A percentile compares a stretch with the other conserved stretches of the same genome.
phyloP scores from a whole-genome alignment of 1,140 invertebrate species.

The Linepithema humile region DNA sequence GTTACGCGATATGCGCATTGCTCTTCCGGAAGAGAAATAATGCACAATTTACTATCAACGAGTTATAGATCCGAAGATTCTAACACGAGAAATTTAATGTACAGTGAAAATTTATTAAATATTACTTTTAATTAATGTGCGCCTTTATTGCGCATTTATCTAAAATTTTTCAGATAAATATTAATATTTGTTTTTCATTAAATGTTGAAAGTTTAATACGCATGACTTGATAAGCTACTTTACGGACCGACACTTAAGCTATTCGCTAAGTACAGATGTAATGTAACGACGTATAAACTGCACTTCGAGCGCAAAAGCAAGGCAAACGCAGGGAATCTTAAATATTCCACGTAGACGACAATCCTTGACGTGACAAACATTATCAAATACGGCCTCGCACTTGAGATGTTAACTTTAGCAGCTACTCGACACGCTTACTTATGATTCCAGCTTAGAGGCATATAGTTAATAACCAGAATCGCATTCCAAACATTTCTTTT shows the following conservation, averaged over 20 bases:
- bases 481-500: not conserved
- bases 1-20: not conserved
- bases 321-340: constrained; percentile 40
- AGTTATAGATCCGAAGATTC: not conserved
- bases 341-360: constrained; percentile 48
- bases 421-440: not conserved
- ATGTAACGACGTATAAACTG: constrained; percentile 38
- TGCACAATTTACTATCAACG: not conserved
- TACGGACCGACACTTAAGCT: not conserved
- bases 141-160: not conserved
- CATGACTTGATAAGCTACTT: not conserved
- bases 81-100: not conserved
- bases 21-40: constrained; percentile 6
- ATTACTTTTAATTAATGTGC: not conserved
- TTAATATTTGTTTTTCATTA: not conserved
- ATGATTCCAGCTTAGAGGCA: not conserved
- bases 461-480: constrained; percentile 20
- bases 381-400: constrained; percentile 36
- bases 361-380: constrained; percentile 52
- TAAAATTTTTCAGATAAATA: not conserved
- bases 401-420: constrained; percentile 34
- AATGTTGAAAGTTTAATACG: not conserved
- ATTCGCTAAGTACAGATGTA: not conserved
- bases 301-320: not conserved
- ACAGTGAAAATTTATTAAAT: not conserved